Base-by-base conservation (phyloP, 2,113 vertebrate species). In the Phainopepla nitens region DNA sequence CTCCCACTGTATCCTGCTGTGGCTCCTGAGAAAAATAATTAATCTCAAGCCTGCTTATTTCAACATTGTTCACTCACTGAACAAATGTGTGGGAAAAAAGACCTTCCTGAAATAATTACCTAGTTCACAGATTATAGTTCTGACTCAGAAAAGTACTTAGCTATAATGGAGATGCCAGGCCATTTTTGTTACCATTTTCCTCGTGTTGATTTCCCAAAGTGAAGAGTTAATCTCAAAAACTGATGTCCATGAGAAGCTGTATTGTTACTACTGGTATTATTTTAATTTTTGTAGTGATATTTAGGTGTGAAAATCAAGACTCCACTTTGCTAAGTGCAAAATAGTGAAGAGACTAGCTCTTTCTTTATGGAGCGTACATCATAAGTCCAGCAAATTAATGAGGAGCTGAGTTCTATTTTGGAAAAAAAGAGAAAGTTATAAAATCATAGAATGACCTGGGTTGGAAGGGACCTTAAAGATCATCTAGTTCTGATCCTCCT, bases 1-100 rank as follows among this genome's bases (percentile, higher is more conserved):
- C 88, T 76, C 82, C 90, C 75, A 88, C 75, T 82, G 90, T 88
- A 88, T 88, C 54, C 92, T 88, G 23, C 90, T 90, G 94, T 58
- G 90, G 61, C 57, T 95, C 29, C 53, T 50, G 61, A 88, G 90
- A 86, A 93, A 96, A 90, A 94, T 93, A 90, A 97, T 93, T 95
- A 94, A 85, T 96, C 90, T 94, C 71, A 90, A 92, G 73, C 79
- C 58, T 86, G 54, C 88, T 94, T 89, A 64, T 61, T 97, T 94
- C 57, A 94, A 44, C 66, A 53, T 20, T 94, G 61, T 80, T 96
- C 92, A 51, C 50, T 94, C 57, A 39, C 47, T 79, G 90, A 96
- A 71, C 51, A 91, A 93, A 91, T 51, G 65, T 36, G 44, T 75
- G 42, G 45, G 41, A 68, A 89, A 64, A 91, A 94, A 87, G 73